phyloP scores from a whole-genome alignment of 1,140 invertebrate species.

The Drosophila quadrilineata region DNA sequence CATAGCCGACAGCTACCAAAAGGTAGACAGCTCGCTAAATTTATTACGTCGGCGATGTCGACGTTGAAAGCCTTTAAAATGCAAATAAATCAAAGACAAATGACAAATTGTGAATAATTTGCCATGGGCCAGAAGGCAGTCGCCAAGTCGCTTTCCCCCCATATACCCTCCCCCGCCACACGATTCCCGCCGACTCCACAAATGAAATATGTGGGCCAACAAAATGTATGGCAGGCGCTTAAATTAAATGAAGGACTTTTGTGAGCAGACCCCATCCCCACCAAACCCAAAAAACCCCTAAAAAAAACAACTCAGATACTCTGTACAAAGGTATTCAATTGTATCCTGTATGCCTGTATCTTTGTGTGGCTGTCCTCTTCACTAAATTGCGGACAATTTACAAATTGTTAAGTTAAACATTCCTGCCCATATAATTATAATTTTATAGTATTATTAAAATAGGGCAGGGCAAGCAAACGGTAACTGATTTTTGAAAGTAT shows the following conservation, averaged over 20 bases:
- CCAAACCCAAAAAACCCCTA: slow-evolving; percentile 16
- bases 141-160: not conserved
- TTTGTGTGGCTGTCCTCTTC: too few species aligned
- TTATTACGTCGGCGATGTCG: slow-evolving; percentile 74
- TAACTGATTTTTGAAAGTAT: not conserved
- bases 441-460: too few species aligned
- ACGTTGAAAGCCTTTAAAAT: slow-evolving; percentile 79
- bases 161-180: not conserved
- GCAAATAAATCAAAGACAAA: slow-evolving; percentile 80
- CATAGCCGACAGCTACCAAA: slow-evolving; percentile 69
- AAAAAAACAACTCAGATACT: slow-evolving; percentile 19
- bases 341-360: too few species aligned
- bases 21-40: slow-evolving; percentile 73
- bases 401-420: too few species aligned
- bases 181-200: not conserved
- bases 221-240: slow-evolving; percentile 75
- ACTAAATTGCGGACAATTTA: too few species aligned
- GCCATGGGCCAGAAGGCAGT: slow-evolving; percentile 64
- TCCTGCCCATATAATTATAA: not conserved
- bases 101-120: slow-evolving; percentile 80
- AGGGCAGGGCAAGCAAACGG: too few species aligned
- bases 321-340: too few species aligned
- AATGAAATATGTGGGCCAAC: slow-evolving; percentile 71
- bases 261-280: not conserved
- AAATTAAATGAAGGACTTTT: slow-evolving; percentile 77